Conservation (phyloP, 2,797 vertebrate species). For the Gymnothorax reevesii region DNA sequence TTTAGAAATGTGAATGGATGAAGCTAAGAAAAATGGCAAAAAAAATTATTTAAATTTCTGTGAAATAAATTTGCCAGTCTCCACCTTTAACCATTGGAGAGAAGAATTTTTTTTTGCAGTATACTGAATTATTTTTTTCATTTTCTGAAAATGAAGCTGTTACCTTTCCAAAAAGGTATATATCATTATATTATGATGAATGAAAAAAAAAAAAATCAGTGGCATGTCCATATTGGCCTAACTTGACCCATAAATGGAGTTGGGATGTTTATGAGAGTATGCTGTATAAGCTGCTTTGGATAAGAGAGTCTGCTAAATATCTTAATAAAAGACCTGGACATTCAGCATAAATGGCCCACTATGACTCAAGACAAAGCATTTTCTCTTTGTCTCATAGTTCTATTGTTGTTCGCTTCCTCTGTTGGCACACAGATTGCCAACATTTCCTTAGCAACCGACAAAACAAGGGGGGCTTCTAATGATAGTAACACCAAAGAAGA, state of each 20-base stretch:
- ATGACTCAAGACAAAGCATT: not conserved
- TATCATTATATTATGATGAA: too few species aligned
- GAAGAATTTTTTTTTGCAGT: too few species aligned
- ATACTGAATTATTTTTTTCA: too few species aligned
- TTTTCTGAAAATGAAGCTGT: too few species aligned
- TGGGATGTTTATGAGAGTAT: not conserved
- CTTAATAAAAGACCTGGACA: not conserved
- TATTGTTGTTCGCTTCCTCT: not conserved
- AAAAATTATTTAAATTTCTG: too few species aligned
- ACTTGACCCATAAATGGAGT: not conserved
- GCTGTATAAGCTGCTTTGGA: not conserved
- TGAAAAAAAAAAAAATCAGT: too few species aligned
- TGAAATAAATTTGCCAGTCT: too few species aligned
- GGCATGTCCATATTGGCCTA: too few species aligned
- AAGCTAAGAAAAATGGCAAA: too few species aligned
- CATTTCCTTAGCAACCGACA: constrained; percentile 28
- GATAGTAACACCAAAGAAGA: not conserved
- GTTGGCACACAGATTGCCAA: not conserved
- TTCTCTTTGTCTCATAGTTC: not conserved
- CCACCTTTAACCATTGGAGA: too few species aligned
- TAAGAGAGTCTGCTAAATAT: not conserved
- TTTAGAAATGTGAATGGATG: too few species aligned
- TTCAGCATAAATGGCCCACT: not conserved
- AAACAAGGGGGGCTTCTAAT: constrained; percentile 10
- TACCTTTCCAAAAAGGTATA: too few species aligned